Percentiles rank a stretch among this genome's conserved stretches.
Conservation (phyloP, 2,888 invertebrate species). For the Hirtodrosophila histrioides region DNA sequence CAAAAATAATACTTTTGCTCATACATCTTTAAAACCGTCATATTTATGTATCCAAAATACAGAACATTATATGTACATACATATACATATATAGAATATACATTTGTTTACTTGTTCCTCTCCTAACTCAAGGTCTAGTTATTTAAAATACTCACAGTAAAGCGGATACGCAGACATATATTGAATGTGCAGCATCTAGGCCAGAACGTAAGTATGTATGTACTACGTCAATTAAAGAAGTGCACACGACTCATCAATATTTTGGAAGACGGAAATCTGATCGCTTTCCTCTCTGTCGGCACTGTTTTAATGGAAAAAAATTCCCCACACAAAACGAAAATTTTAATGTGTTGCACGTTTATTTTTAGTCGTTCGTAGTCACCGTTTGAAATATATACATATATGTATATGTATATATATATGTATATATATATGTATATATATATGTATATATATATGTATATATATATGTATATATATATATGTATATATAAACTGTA, state of each 20-base stretch:
- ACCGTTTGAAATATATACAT: constrained; percentile 39
- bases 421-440: constrained; percentile 14
- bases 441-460: constrained; percentile 20
- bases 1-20: no score
- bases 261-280: constrained; percentile 70
- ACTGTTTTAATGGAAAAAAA: constrained; percentile 53
- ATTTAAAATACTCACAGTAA: no score
- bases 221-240: constrained; percentile 7
- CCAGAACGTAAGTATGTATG: not conserved
- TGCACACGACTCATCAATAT: constrained; percentile 71
- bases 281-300: constrained; percentile 43
- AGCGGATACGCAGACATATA: no score
- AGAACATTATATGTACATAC: no score
- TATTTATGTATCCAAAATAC: no score
- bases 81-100: no score
- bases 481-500: constrained; percentile 15
- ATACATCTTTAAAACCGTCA: no score
- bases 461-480: constrained; percentile 13
- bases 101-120: no score
- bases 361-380: constrained; percentile 67
- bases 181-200: no score
- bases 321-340: constrained; percentile 29
- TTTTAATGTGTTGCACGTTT: constrained; percentile 56
- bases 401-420: constrained; percentile 19
- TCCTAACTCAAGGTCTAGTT: no score